Evolutionary conservation across 35 echinoderm and acorn worm species (phyloP), one percentile per base, ranked within the genome.

Genomic region (Hemicentrotus pulcherrimus): DNA sequence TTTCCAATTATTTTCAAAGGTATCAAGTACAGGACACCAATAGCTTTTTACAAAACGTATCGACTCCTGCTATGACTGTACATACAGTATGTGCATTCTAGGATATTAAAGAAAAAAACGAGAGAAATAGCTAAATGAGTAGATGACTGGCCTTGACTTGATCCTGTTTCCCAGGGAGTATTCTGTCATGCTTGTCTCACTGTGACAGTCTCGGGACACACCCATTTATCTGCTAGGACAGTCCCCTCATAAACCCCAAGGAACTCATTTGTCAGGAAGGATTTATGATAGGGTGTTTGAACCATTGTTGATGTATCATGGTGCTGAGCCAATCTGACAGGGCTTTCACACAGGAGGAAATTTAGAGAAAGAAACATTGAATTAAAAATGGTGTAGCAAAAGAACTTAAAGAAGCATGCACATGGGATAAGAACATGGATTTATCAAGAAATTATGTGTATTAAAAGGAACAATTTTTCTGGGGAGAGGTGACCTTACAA

Each of bases 161-260:
- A 90, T 90, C 88, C 88, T 90, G 31, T 90, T 90, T 47, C 88
- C 88, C 88, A 90, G 88, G 88, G 88, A 90, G 88, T 33, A 41
- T 90, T 90, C 88, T 90, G 88, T 90, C 88, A 90, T 47, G 88
- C 88, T 90, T 47, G 88, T 90, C 88, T 90, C 31, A 41, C 32
- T 35, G 88, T 90, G 88, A 90, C 88, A 90, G 32, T 90, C 88
- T 78, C 10, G 32, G 88, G 88, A 90, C 88, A 90, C 88, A 90
- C 88, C 88, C 88, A 78, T 78, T 78, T 78, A 78, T 78, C 65
- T 78, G 65, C 65, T 78, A n/a, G n/a, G 19, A 78, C 19, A 78
- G 65, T 28, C 65, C 50, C 50, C 12, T 55, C 50, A 55, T 55
- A 78, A 78, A 78, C 65, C 65, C 28, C 22, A 28, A 78, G 65